These are phyloP conservation scores for Cylloceria caligata DNA, from an alignment of 2,888 invertebrate genomes.

Conservation along the genomic window DNA sequence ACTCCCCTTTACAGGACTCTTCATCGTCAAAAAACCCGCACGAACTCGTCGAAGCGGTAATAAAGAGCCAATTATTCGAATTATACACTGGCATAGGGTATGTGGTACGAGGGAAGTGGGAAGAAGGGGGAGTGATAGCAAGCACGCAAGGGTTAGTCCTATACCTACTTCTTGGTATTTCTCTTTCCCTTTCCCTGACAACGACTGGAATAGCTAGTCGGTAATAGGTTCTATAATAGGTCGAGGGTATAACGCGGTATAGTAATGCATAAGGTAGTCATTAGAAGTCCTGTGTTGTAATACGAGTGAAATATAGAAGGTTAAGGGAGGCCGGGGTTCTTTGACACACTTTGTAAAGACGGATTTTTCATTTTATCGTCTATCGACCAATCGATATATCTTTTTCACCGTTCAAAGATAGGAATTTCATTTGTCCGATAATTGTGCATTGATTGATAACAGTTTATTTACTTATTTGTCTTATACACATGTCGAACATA, in stretches of 20 bases:
- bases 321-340: neutral
- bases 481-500: too few species aligned
- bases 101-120: constrained; percentile 1
- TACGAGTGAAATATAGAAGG: constrained; percentile 17
- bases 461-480: too few species aligned
- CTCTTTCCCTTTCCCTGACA: constrained; percentile 33
- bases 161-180: constrained; percentile 29
- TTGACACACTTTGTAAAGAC: neutral
- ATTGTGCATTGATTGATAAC: too few species aligned
- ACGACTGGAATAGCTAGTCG: constrained; percentile 42
- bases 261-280: constrained; percentile 20
- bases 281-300: neutral
- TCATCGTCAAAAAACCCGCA: constrained; percentile 40
- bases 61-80: constrained; percentile 67
- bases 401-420: too few species aligned
- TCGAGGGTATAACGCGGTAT: constrained; percentile 25
- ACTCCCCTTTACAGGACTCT: neutral
- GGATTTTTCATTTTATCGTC: neutral
- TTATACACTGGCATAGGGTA: constrained; percentile 47
- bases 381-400: neutral
- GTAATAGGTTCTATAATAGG: constrained; percentile 43
- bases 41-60: constrained; percentile 60
- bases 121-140: constrained; percentile 17
- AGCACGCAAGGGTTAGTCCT: constrained; percentile 40
- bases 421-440: too few species aligned